Evolutionary conservation across 2,113 vertebrate species (phyloP), one percentile per base, ranked within the genome.

Genomic region (Silurus asotus): DNA sequence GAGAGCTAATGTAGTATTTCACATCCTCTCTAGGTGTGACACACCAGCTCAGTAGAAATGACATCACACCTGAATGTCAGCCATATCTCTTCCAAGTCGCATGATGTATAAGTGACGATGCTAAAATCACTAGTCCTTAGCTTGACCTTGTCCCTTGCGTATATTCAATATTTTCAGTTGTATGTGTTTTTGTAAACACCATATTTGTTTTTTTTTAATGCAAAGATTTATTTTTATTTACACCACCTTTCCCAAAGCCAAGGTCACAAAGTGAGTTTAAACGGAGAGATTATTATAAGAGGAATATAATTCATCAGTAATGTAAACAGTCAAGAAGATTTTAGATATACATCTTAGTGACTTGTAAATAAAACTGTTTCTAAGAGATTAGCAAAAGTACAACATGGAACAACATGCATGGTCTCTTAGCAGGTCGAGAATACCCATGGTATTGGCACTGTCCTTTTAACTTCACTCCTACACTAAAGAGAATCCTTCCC

Each of bases 1-100:
- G 56, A 25, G 56, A 65, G 48, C 72, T 25, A 58, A 9, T 28
- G 48, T 15, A 76, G 61, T 75, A 85, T 85, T 85, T 85, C 74
- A 48, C 84, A 85, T 75, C 20, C 19, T 10, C 69, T 4, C 74
- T 11, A 11, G 5, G 58, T 55, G 84, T 37, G 28, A 55, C 15
- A 1, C 49, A 61, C 5, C 0, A 11, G 10, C 25, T 81, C 37
- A 48, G 58, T 23, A 62, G 58, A 81, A 62, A 61, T 49, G 58
- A 48, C 58, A 61, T 61, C 78, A 62, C 55, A 59, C 77, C 77
- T 80, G 55, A 58, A 7, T 37, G 53, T 58, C 74, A 13, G 49
- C 74, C 51, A 53, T 23, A 5, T 23, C 51, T 49, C 23, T 2
- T 23, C 48, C 19, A 19, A 75, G 49, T 48, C 48, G 10, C 9